These are phyloP conservation scores for Drosophila anomalata DNA, from an alignment of 2,888 invertebrate genomes.

Conservation along the genomic window DNA sequence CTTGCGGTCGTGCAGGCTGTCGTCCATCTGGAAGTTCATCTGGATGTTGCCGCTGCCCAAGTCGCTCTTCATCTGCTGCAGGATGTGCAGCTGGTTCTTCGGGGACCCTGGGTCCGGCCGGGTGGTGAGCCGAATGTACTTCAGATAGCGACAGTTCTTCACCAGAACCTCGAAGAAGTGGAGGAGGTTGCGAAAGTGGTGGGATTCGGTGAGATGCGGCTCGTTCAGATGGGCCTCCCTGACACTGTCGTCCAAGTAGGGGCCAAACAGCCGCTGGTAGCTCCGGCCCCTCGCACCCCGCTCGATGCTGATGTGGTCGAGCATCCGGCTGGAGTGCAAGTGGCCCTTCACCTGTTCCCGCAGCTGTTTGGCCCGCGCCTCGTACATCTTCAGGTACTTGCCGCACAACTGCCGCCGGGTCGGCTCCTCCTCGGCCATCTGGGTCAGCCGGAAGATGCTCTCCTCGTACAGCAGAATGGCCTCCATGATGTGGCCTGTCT, in stretches of 20 bases:
- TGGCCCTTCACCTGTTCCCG: conserved; percentile 88
- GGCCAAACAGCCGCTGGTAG: conserved; percentile 90
- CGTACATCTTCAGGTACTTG: conserved; percentile 88
- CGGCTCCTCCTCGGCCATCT: conserved; percentile 85
- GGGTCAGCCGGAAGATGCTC: conserved; percentile 58
- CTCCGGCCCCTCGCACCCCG: conserved; percentile 90
- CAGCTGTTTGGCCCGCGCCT: conserved; percentile 91
- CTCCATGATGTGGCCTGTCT: conserved; percentile 69
- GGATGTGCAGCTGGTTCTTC: conserved; percentile 86
- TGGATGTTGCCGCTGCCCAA: conserved; percentile 86
- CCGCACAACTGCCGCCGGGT: conserved; percentile 63
- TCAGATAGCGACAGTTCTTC: conserved; percentile 87
- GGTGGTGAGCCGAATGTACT: conserved; percentile 86
- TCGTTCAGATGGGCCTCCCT: conserved; percentile 90
- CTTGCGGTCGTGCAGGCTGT: conserved; percentile 93
- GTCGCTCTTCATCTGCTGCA: conserved; percentile 86
- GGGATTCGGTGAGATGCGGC: conserved; percentile 91
- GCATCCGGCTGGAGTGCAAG: conserved; percentile 89
- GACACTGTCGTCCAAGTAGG: conserved; percentile 90
- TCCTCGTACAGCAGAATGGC: conserved; percentile 69
- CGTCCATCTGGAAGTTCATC: conserved; percentile 87
- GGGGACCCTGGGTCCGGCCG: conserved; percentile 85
- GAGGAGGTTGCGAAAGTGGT: conserved; percentile 94
- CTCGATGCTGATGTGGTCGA: conserved; percentile 89
- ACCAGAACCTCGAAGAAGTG: conserved; percentile 92